Evolutionary conservation across 2,113 vertebrate species (phyloP), one percentile per base, ranked within the genome.

Genomic region (Xyrauchen texanus): DNA sequence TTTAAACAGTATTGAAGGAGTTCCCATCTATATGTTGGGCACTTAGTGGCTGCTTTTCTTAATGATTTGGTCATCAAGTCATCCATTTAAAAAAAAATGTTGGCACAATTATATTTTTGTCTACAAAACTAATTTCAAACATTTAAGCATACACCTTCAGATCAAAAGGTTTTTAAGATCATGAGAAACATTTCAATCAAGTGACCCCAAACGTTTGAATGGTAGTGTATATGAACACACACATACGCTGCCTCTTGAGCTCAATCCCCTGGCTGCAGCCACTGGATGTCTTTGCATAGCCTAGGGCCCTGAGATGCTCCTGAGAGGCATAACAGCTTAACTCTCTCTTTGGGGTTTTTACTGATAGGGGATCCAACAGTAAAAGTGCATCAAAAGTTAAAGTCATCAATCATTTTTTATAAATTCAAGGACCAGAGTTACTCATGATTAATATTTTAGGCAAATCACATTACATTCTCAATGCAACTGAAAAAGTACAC

Each of bases 221-320:
- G n/a, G n/a, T n/a, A 64, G 57, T 5, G 10, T n/a, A 15, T 8
- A 71, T 8, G n/a, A 2, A 62, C 42, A 46, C 46, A 71, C 10
- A 34, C 21, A 74, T 13, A 68, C 77, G 76, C 15, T 57, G 21
- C 62, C 62, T 66, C 75, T 67, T 44, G 83, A 81, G 16, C 62
- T 55, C 73, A 81, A 80, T 86, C 77, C 77, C 68, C 69, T 6
- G 80, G 80, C 76, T 75, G 44, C 42, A 68, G 55, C 42, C 52
- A 46, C 42, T 52, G 76, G 68, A 80, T 82, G 85, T 12, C 65
- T 80, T 42, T 15, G 62, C 86, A 86, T 88, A 69, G 55, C 58
- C 69, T 6, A 46, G 79, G 64, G 46, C 60, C 75, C 82, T 45
- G 57, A 46, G 34, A 8, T 44, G 65, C 11, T 61, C 34, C 46